phyloP scores from a whole-genome alignment of 2,797 vertebrate species.

The Melanotaenia trifasciata region DNA sequence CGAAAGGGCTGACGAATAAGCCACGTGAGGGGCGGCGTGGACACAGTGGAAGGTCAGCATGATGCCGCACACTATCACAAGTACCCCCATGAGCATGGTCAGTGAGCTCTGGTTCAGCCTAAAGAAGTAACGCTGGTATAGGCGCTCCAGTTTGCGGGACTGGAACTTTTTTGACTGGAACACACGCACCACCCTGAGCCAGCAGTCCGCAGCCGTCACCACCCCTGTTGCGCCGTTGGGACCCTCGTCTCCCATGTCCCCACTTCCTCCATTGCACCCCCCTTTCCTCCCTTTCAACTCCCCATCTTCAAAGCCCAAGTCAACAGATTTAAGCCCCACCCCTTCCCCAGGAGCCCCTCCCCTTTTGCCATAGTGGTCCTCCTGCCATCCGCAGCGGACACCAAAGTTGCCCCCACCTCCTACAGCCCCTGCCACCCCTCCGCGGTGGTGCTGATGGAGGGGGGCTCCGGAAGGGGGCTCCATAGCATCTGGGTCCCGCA shows the following conservation, averaged over 20 bases:
- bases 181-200: slow-evolving; percentile 88
- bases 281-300: slow-evolving; percentile 82
- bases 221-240: slow-evolving; percentile 70
- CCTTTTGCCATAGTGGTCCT: slow-evolving; percentile 92
- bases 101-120: slow-evolving; percentile 98
- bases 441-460: slow-evolving; percentile 81
- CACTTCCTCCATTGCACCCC: slow-evolving; percentile 72
- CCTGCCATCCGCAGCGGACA: slow-evolving; percentile 92
- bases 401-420: slow-evolving; percentile 83
- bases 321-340: slow-evolving; percentile 89
- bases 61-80: slow-evolving; percentile 91
- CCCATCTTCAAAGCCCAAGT: slow-evolving; percentile 89
- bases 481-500: slow-evolving; percentile 92
- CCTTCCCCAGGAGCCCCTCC: slow-evolving; percentile 80
- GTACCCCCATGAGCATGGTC: slow-evolving; percentile 95
- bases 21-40: slow-evolving; percentile 82
- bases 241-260: slow-evolving; percentile 72
- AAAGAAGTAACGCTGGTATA: slow-evolving; percentile 98
- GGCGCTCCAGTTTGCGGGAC: slow-evolving; percentile 93
- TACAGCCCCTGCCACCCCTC: slow-evolving; percentile 72
- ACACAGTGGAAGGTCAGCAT: slow-evolving; percentile 94
- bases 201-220: slow-evolving; percentile 84
- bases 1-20: slow-evolving; percentile 85
- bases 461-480: slow-evolving; percentile 82
- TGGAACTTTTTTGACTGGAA: slow-evolving; percentile 97